phyloP scores from a whole-genome alignment of 1,140 invertebrate species.

The Ceratosolen solmsi region DNA sequence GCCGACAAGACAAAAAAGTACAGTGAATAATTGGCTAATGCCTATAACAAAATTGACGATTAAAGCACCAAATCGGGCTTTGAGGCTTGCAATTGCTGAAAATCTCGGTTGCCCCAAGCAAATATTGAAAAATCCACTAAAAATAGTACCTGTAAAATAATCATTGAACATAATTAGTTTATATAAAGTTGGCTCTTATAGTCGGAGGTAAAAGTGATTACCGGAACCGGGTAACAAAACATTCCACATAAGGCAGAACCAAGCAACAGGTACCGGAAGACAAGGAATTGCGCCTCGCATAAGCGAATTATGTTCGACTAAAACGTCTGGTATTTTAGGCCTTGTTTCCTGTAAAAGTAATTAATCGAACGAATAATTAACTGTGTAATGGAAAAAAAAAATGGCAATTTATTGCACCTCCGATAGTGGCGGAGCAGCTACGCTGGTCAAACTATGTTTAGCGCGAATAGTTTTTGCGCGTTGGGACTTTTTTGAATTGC shows the following conservation, averaged over 20 bases:
- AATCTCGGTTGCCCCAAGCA: slow-evolving; percentile 92
- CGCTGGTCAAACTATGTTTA: slow-evolving; percentile 72
- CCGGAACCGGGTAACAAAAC: slow-evolving; percentile 89
- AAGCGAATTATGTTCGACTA: slow-evolving; percentile 86
- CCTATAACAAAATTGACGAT: slow-evolving; percentile 90
- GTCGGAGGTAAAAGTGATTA: slow-evolving; percentile 65
- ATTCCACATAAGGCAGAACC: slow-evolving; percentile 90
- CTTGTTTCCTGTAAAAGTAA: slow-evolving; percentile 80
- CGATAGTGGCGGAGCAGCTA: slow-evolving; percentile 67
- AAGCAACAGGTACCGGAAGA: slow-evolving; percentile 86
- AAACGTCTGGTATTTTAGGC: slow-evolving; percentile 83
- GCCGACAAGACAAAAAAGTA: slow-evolving; percentile 94
- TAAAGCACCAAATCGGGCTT: slow-evolving; percentile 82
- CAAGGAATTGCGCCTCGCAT: slow-evolving; percentile 93
- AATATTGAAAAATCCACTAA: slow-evolving; percentile 89
- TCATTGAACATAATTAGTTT: background rate
- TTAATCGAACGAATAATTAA: no score
- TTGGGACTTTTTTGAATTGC: slow-evolving; percentile 54
- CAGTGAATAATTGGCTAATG: slow-evolving; percentile 89
- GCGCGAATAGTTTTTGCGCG: slow-evolving; percentile 65
- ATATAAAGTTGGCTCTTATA: background rate
- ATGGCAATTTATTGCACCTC: slow-evolving; percentile 56
- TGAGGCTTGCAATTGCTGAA: slow-evolving; percentile 80
- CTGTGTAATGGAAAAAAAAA: slow-evolving; percentile 61
- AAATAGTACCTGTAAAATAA: slow-evolving; percentile 81